Base-by-base conservation (phyloP, 2,113 vertebrate species). In the Cacatua alba region DNA sequence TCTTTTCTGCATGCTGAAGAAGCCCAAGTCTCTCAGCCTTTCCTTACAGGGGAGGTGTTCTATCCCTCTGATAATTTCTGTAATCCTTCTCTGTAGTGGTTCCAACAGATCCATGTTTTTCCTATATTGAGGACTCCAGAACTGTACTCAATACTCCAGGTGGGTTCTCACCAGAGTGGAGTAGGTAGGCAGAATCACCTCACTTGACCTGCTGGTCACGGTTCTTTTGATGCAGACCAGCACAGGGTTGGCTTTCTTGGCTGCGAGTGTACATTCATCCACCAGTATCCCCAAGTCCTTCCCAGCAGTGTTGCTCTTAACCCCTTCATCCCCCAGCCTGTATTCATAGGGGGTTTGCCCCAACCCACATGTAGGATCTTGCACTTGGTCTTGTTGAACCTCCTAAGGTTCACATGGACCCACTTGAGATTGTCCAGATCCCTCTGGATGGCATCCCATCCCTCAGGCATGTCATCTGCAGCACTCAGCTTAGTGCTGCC, bases 121-220 rank as follows among this genome's bases (percentile, higher is more conserved):
- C 10, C 31, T 62, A 24, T 35, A n/a, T 10, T 53, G 17, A 37
- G 43, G 31, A 33, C 21, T 17, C 29, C 41, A 33, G 25, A 62
- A 48, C 5, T 55, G 41, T 17, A 24, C 48, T 20, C 25, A 29
- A 67, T 4, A 2, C 17, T 62, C 9, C 18, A 53, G 17, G 4
- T 24, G 53, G 10, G 5, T 3, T 55, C 19, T 62, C 25, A 53
- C 1, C 75, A 51, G 21, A 23, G 37, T 5, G 31, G 75, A 80
- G 39, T 18, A 74, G 68, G 41, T 8, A 29, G n/a, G 14, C 18
- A 81, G 41, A 63, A 63, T 55, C 18, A 19, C 25, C 21, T 62
- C n/a, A 15, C 17, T 49, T 3, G 6, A 15, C 39, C 28, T 49
- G 25, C 19, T 68, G 53, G 8, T 25, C 5, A 3, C 0, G 0